Conservation (phyloP, 30 jellyfish, hydroid and myxozoan species). For the Hydractinia symbiolongicarpus region DNA sequence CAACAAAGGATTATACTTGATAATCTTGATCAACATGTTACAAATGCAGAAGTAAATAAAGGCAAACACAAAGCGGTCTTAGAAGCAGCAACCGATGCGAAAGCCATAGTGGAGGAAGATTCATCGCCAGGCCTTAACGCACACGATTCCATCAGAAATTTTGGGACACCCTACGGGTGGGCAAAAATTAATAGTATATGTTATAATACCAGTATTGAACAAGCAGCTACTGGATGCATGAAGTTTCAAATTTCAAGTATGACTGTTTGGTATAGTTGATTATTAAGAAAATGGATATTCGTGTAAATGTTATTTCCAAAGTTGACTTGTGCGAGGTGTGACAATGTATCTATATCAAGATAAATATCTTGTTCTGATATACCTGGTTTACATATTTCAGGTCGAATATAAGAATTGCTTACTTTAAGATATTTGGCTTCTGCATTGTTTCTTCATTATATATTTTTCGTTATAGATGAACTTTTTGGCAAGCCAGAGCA, state of each 20-base stretch:
- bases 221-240: constrained; percentile 99
- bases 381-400: not conserved
- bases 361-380: not conserved
- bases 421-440: not conserved
- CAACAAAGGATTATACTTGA: constrained; percentile 79
- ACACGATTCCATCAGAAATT: constrained; percentile 72
- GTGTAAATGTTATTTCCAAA: too few species aligned
- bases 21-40: constrained; percentile 55
- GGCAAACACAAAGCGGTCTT: constrained; percentile 97
- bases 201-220: constrained; percentile 74
- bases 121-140: constrained; percentile 97
- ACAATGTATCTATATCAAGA: too few species aligned
- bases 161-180: constrained; percentile 88
- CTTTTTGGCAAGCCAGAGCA: constrained; percentile 55
- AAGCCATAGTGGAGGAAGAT: constrained; percentile 84
- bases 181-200: constrained; percentile 75
- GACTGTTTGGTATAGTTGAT: not conserved
- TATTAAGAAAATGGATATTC: too few species aligned
- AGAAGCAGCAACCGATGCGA: constrained; percentile 99
- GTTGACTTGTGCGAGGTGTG: too few species aligned
- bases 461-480: constrained; percentile 36
- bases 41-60: constrained; percentile 81
- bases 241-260: constrained; percentile 72
- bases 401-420: not conserved
- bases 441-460: not conserved